phyloP scores from a whole-genome alignment of 2,797 vertebrate species.

The Leucoraja ocellata region DNA sequence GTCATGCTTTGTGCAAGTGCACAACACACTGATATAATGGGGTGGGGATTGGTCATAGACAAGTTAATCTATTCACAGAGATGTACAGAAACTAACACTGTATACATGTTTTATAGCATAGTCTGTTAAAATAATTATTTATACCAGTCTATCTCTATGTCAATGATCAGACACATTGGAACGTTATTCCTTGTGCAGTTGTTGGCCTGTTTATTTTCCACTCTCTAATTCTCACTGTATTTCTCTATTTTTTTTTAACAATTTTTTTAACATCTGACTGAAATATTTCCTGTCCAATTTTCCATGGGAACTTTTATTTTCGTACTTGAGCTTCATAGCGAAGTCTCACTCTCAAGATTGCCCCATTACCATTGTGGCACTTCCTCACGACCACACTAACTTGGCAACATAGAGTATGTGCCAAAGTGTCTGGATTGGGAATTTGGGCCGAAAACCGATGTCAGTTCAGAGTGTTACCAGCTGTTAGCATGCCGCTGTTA shows the following conservation, averaged over 20 bases:
- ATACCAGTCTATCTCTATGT: background rate
- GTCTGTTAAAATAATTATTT: conserved; percentile 31
- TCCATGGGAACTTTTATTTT: background rate
- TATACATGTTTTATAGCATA: conserved; percentile 2
- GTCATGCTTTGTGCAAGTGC: background rate
- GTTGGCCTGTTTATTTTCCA: background rate
- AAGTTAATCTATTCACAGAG: conserved; percentile 25
- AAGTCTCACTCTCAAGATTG: background rate
- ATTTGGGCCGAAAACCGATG: no score
- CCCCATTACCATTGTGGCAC: background rate
- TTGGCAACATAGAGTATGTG: background rate
- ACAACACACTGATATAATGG: background rate
- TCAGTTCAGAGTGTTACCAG: no score
- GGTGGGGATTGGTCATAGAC: no score
- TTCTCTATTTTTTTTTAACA: background rate
- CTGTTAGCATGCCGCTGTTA: background rate
- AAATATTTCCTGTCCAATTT: background rate
- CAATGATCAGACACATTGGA: background rate
- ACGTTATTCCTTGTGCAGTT: background rate
- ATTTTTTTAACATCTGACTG: background rate
- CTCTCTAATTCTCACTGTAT: background rate
- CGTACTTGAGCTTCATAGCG: background rate
- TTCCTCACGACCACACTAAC: background rate
- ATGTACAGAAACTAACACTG: background rate
- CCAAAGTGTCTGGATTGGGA: no score